These are phyloP conservation scores for Onychorhynchus coronatus DNA, from an alignment of 2,113 vertebrate species.

Conservation along the genomic window DNA sequence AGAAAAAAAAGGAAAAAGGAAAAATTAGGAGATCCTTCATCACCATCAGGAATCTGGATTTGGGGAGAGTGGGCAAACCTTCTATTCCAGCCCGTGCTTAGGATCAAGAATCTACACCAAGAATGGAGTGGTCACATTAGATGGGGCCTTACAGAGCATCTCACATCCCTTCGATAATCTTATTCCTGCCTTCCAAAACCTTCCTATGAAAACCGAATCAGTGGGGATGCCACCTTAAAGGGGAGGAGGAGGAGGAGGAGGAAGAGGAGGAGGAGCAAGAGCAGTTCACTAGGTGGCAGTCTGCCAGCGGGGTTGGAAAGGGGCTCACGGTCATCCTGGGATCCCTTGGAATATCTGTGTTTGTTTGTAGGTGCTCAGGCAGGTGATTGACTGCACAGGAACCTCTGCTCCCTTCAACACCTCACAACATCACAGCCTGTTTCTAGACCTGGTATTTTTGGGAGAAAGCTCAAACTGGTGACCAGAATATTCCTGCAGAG, in stretches of 20 bases:
- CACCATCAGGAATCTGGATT: background rate
- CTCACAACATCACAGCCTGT: background rate
- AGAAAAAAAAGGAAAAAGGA: rapidly evolving
- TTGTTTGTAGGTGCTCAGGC: background rate
- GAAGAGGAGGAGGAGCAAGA: background rate
- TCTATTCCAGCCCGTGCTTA: background rate
- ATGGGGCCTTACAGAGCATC: background rate
- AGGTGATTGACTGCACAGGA: background rate
- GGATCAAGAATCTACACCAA: background rate
- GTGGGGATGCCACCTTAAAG: background rate
- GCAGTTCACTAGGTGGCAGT: background rate
- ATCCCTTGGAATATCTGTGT: rapidly evolving
- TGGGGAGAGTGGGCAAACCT: background rate
- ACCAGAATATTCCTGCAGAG: background rate
- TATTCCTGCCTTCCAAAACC: background rate
- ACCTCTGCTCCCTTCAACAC: background rate
- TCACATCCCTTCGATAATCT: rapidly evolving
- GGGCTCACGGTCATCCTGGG: background rate
- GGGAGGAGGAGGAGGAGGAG: background rate
- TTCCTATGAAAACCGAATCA: background rate
- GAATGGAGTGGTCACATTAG: background rate
- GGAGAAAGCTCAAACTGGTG: background rate
- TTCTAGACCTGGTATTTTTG: background rate
- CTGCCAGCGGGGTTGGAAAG: background rate
- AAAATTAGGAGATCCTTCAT: background rate